A percentile compares a stretch with the other conserved stretches of the same genome.
phyloP scores from a whole-genome alignment of 2,113 vertebrate species.

The Diphyllodes magnificus region DNA sequence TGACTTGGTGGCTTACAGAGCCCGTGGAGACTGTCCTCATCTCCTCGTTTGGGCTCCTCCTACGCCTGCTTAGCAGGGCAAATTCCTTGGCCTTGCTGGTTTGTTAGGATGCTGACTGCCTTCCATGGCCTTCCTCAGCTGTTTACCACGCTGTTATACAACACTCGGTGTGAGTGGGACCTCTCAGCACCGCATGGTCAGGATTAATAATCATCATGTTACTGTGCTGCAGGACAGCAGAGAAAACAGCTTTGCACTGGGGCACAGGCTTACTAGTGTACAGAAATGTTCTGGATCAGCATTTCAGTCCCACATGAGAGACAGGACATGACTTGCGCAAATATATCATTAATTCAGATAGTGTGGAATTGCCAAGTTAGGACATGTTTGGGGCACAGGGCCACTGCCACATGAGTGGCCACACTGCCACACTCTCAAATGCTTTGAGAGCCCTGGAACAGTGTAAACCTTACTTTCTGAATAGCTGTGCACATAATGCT shows the following conservation, averaged over 20 bases:
- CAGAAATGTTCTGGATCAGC: neutral
- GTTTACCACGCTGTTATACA: constrained; percentile 1
- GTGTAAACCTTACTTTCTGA: neutral
- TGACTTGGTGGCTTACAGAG: neutral
- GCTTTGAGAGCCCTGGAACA: neutral
- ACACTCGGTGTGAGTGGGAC: neutral
- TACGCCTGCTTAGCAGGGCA: neutral
- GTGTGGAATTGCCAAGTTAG: neutral
- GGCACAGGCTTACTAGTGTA: neutral
- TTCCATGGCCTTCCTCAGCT: neutral
- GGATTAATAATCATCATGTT: constrained; percentile 14
- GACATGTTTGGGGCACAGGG: neutral
- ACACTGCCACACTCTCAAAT: neutral
- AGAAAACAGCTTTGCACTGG: neutral
- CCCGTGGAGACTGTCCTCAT: neutral
- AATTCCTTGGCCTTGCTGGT: neutral
- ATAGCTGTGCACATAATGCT: neutral
- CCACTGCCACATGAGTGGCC: neutral
- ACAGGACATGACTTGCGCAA: neutral
- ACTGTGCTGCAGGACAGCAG: neutral
- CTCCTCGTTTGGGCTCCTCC: neutral
- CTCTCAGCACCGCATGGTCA: neutral
- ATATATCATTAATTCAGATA: neutral
- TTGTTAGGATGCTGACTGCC: neutral
- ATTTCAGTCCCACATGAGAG: neutral